Base-by-base conservation (phyloP, 2,797 vertebrate genomes). In the Chrysocyon brachyurus region DNA sequence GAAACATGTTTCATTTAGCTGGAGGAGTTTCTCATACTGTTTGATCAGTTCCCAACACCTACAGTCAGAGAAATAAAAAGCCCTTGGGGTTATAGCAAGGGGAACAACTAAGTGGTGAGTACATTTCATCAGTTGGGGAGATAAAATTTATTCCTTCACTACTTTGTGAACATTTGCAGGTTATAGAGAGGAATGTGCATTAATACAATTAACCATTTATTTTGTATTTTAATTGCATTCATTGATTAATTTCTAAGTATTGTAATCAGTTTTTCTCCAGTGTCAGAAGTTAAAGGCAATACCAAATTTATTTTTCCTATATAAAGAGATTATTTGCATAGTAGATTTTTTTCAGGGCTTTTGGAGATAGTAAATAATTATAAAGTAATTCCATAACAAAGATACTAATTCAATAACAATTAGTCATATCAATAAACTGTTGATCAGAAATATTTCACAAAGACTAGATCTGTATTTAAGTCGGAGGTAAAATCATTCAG, bases 91-190 rank as follows among this genome's bases (percentile, higher is more conserved):
- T 91, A 1, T 61, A 81, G 31, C n/a, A 87, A n/a, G 31, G 28
- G 10, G 16, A 91, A 64, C 40, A 95, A 59, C 9, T 54, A 56
- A 59, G 33, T 81, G 9, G 24, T 57, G 59, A 91, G 17, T 77
- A 56, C 12, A 85, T 87, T 91, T 87, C 49, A 93, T 91, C 63
- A 70, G 33, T 54, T 85, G 40, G n/a, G 17, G 24, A 96, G 61
- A 79, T 26, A 56, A 64, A 97, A 86, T 70, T 61, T 91, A 95
- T 95, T 87, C 94, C 21, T 96, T 86, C 92, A 92, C 97, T 94
- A 95, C 72, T 85, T 93, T 36, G 7, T 88, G 57, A 85, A 64
- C 28, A 96, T 98, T 77, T 86, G 61, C n/a, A 72, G 57, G 8
- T 88, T 90, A 79, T 78, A n/a, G 91, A 85, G 56, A 70, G 21